Evolutionary conservation across 1,140 invertebrate genomes (phyloP).

Genomic region (Anoplolepis gracilipes): DNA sequence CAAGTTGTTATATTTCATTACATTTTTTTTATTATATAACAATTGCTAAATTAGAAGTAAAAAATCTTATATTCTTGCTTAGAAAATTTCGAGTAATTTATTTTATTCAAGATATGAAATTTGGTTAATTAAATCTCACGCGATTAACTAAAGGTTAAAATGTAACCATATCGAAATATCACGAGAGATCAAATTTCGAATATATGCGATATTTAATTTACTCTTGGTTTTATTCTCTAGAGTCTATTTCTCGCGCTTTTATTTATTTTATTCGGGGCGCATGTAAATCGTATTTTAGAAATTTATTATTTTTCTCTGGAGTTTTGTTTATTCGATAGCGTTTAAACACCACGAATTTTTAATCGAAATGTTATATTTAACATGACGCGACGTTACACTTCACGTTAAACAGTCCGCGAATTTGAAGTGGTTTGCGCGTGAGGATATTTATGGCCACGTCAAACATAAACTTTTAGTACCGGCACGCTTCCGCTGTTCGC

Average conservation of each 20-base stretch:
- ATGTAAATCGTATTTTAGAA: conserved; percentile 21
- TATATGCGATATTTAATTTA: not conserved
- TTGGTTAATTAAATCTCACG: not conserved
- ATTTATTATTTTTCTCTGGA: conserved; percentile 9
- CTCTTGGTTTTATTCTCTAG: not conserved
- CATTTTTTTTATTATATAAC: not conserved
- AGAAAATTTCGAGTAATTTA: not conserved
- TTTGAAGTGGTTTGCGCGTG: not conserved
- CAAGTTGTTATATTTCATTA: not conserved
- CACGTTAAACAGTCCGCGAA: conserved; percentile 5
- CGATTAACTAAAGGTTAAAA: conserved; percentile 29
- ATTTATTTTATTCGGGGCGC: conserved; percentile 35
- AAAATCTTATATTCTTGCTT: not conserved
- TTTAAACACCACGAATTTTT: conserved; percentile 22
- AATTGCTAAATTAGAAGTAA: conserved; percentile 13
- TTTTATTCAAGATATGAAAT: not conserved
- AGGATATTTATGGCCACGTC: conserved; percentile 13
- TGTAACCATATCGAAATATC: not conserved
- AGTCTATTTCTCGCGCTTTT: conserved; percentile 19
- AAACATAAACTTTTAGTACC: conserved; percentile 34
- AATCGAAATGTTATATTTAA: conserved; percentile 48
- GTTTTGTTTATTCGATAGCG: conserved; percentile 33
- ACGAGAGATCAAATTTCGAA: not conserved
- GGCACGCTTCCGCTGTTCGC: conserved; percentile 1
- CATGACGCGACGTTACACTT: not conserved